Percentiles rank a stretch among this genome's conserved stretches.
phyloP scores from a whole-genome alignment of 2,888 invertebrate species.

The Melangyna quadrimaculata region DNA sequence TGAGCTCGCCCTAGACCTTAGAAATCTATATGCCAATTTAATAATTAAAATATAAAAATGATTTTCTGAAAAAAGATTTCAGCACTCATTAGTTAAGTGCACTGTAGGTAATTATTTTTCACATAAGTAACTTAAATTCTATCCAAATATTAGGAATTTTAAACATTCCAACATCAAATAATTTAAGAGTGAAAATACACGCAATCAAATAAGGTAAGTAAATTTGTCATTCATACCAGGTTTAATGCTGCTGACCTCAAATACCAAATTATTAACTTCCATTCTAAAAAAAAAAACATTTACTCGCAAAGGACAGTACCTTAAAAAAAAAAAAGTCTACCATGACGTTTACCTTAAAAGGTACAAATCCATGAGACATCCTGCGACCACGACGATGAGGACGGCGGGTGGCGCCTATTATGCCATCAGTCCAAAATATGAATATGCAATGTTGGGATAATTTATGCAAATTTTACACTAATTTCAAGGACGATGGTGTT shows the following conservation, averaged over 20 bases:
- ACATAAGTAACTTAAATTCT: too few relatives aligned
- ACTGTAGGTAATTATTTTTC: too few relatives aligned
- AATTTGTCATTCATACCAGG: slow-evolving; percentile 74
- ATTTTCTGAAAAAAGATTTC: too few relatives aligned
- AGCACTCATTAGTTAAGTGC: too few relatives aligned
- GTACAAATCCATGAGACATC: slow-evolving; percentile 14
- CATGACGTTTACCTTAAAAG: neutral
- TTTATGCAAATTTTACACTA: slow-evolving; percentile 81
- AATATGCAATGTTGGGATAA: slow-evolving; percentile 81
- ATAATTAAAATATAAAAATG: too few relatives aligned
- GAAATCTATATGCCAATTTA: too few relatives aligned
- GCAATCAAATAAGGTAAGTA: slow-evolving; percentile 11
- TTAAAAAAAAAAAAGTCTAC: slow-evolving; percentile 40
- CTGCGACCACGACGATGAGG: neutral
- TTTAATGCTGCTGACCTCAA: slow-evolving; percentile 76
- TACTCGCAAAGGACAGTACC: slow-evolving; percentile 60
- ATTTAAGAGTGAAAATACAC: slow-evolving; percentile 36
- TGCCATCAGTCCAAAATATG: slow-evolving; percentile 74
- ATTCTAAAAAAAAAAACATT: slow-evolving; percentile 28
- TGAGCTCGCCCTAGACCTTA: too few relatives aligned
- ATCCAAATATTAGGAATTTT: neutral
- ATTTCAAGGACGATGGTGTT: slow-evolving; percentile 75
- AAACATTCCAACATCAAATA: neutral
- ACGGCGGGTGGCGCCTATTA: neutral
- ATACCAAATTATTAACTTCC: slow-evolving; percentile 77